Percentiles rank a stretch among this genome's conserved stretches.
Conservation (phyloP, 2,113 vertebrate genomes). For the Canis aureus region DNA sequence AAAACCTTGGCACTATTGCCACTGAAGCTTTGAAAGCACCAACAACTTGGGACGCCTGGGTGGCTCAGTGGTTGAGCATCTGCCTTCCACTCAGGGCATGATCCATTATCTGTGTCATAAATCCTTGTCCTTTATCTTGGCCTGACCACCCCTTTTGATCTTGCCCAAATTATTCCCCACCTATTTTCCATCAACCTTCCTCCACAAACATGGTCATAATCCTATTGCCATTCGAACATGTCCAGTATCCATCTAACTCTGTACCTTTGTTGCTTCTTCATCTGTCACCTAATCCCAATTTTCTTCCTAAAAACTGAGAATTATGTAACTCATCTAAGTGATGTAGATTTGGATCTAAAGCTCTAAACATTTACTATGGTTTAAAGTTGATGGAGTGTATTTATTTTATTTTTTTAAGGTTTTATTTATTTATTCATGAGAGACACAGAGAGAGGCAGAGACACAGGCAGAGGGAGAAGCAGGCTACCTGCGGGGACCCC, state of each 20-base stretch:
- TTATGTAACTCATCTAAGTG: neutral
- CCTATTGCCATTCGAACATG: neutral
- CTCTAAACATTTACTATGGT: neutral
- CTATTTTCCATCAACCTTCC: neutral
- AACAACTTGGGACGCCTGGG: too few relatives aligned
- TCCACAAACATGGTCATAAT: neutral
- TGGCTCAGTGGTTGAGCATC: too few relatives aligned
- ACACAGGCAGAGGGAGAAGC: too few relatives aligned
- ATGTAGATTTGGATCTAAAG: neutral
- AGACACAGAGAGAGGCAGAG: neutral
- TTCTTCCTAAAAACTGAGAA: neutral
- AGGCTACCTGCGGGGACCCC: too few relatives aligned
- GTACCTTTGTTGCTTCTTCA: neutral
- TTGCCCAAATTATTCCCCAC: neutral
- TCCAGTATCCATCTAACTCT: neutral
- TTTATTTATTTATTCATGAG: too few relatives aligned
- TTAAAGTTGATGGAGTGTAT: neutral
- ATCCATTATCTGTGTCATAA: neutral
- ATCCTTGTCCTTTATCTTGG: neutral
- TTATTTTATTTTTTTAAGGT: too few relatives aligned
- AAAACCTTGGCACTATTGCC: too few relatives aligned
- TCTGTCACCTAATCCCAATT: neutral
- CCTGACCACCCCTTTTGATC: neutral
- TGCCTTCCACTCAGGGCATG: too few relatives aligned
- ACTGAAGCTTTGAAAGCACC: too few relatives aligned